phyloP scores from a whole-genome alignment of 2,113 vertebrate species.

The Callocephalon fimbriatum region DNA sequence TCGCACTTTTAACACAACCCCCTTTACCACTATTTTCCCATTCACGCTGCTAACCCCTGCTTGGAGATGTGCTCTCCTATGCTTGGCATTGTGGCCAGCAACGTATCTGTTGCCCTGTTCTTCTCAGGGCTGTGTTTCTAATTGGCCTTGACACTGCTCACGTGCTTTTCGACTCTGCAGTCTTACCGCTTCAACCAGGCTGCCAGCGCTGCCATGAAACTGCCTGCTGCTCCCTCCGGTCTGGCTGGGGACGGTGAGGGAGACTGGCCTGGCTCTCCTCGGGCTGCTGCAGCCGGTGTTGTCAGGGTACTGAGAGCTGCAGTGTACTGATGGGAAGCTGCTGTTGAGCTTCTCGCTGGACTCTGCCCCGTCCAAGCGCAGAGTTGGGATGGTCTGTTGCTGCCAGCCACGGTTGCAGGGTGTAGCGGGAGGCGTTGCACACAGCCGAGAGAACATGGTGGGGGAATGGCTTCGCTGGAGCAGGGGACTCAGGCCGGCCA shows the following conservation, averaged over 20 bases:
- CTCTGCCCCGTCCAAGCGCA: conserved; percentile 83
- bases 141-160: not conserved
- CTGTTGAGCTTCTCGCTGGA: conserved; percentile 95
- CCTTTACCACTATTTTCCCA: not conserved
- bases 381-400: conserved; percentile 80
- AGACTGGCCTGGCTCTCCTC: conserved; percentile 85
- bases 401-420: conserved; percentile 81
- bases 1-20: not conserved
- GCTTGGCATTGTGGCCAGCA: not conserved
- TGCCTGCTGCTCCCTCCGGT: conserved; percentile 80
- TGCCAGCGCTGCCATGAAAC: conserved; percentile 92
- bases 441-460: conserved; percentile 83
- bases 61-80: not conserved
- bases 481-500: conserved; percentile 92
- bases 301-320: conserved; percentile 83
- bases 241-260: conserved; percentile 89
- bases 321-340: conserved; percentile 94
- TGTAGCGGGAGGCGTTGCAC: conserved; percentile 87
- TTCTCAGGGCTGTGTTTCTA: fast-evolving
- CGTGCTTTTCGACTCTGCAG: fast-evolving
- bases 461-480: conserved; percentile 95
- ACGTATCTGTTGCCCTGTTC: not conserved
- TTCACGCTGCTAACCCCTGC: not conserved
- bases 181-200: conserved; percentile 96
- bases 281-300: conserved; percentile 68